Evolutionary conservation across 1,140 invertebrate genomes (phyloP), one percentile per base, ranked within the genome.

Genomic region (Cydia pomonella): DNA sequence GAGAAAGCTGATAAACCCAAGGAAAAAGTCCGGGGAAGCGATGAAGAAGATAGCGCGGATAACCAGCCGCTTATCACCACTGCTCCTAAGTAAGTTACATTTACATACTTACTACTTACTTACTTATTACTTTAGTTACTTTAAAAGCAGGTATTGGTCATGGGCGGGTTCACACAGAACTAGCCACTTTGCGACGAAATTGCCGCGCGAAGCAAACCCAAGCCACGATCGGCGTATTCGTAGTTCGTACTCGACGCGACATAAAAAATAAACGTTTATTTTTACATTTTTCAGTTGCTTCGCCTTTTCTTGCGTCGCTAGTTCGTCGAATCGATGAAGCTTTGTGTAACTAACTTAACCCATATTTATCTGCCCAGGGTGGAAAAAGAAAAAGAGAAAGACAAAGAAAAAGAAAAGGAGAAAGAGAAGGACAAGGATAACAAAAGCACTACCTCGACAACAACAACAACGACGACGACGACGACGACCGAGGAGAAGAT

Each of bases 21-120:
- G 72, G 94, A 94, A 7, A 94, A 95, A 5, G 93, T 79, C 3
- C 80, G 92, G 82, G 78, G 88, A 84, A 87, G 93, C 82, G 78
- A 93, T 87, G 77, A 93, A 90, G 84, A 95, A 86, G 78, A 92
- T 74, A 92, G 91, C 62, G 85, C 87, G 16, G 91, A 92, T 77
- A 93, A 94, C 73, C 89, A 92, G 73, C 90, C 90, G 2, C 82
- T 92, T 0, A 81, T 88, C 0, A 78, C 75, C 0, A 77, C 89
- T 0, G 82, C 87, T 0, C 87, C 89, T 10, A 92, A 93, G 86
- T 88, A 84, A 90, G 91, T 75, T 75, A 21, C 10, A 38, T 2
- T 53, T n/a, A 18, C 7, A 0, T 53, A 18, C n/a, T n/a, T n/a
- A n/a, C n/a, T n/a, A n/a, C n/a, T n/a, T n/a, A n/a, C n/a, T n/a